Evolutionary conservation across 2,888 invertebrate species (phyloP).

Genomic region (Orthosia cruda): DNA sequence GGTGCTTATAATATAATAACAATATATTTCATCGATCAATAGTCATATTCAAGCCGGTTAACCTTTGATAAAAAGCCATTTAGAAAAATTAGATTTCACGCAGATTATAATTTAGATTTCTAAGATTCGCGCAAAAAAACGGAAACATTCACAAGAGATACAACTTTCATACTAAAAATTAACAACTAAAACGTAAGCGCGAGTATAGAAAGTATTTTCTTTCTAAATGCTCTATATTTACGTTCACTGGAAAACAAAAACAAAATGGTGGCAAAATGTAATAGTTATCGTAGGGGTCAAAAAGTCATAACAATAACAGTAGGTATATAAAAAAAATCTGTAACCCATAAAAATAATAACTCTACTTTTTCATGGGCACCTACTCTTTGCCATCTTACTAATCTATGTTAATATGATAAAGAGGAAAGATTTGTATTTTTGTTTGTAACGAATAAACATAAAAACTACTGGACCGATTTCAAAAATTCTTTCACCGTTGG

Average conservation of each 20-base stretch:
- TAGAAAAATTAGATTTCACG: conserved; percentile 88
- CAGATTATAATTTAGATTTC: conserved; percentile 78
- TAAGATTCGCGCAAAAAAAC: conserved; percentile 78
- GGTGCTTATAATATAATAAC: conserved; percentile 26
- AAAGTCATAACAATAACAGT: conserved; percentile 15
- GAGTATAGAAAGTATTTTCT: conserved; percentile 51
- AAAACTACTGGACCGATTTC: too few relatives aligned
- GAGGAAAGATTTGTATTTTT: too few relatives aligned
- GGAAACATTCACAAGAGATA: conserved; percentile 23
- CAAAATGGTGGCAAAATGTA: background rate
- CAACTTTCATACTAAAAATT: conserved; percentile 52
- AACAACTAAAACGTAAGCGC: conserved; percentile 18
- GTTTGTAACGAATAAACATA: too few relatives aligned
- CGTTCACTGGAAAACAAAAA: conserved; percentile 2
- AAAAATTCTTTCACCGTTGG: too few relatives aligned
- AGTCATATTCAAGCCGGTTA: conserved; percentile 58
- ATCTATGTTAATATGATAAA: too few relatives aligned
- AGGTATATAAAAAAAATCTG: conserved; percentile 18
- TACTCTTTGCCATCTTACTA: conserved; percentile 9
- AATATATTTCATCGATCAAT: conserved; percentile 32
- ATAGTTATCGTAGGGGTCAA: conserved; percentile 31
- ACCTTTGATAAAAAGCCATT: conserved; percentile 80
- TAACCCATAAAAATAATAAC: conserved; percentile 25
- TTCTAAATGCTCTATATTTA: conserved; percentile 20
- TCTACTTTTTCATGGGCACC: background rate